A percentile compares a stretch with the other conserved stretches of the same genome.
These are phyloP conservation scores for Cataglyphis livida DNA, from an alignment of 2,888 invertebrate genomes.

Conservation along the genomic window DNA sequence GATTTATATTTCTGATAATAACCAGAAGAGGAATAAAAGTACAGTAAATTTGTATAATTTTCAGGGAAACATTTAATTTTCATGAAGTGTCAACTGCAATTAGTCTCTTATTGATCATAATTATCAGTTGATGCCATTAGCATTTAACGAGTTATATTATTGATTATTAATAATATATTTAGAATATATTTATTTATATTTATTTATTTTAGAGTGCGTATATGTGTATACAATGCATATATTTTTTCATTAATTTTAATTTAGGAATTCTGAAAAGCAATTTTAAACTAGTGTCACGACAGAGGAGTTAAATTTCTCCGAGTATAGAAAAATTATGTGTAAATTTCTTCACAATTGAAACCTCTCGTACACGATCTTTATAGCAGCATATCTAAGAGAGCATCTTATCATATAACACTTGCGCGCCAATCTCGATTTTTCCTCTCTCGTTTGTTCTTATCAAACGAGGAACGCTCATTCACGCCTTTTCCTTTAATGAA, in stretches of 20 bases:
- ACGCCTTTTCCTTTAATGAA: slow-evolving; percentile 44
- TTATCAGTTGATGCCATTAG: background rate
- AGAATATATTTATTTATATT: background rate
- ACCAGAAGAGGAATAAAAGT: background rate
- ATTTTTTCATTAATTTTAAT: background rate
- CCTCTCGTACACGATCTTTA: background rate
- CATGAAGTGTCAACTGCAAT: background rate
- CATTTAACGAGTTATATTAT: background rate
- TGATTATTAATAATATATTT: background rate
- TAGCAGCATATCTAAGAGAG: background rate
- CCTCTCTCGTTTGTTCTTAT: slow-evolving; percentile 25
- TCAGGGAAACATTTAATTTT: background rate
- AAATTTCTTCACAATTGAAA: slow-evolving; percentile 14
- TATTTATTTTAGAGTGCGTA: no score
- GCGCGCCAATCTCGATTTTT: background rate
- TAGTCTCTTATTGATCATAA: background rate
- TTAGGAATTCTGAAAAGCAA: background rate
- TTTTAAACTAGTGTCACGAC: background rate
- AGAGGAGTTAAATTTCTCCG: slow-evolving; percentile 8
- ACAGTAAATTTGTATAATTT: background rate
- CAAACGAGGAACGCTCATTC: slow-evolving; percentile 36
- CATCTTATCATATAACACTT: slow-evolving; percentile 10
- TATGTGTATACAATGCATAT: background rate
- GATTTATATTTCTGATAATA: background rate
- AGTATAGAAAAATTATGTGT: background rate